These are phyloP conservation scores for Drosophila rellima DNA, from an alignment of 2,888 invertebrate genomes.

Conservation along the genomic window DNA sequence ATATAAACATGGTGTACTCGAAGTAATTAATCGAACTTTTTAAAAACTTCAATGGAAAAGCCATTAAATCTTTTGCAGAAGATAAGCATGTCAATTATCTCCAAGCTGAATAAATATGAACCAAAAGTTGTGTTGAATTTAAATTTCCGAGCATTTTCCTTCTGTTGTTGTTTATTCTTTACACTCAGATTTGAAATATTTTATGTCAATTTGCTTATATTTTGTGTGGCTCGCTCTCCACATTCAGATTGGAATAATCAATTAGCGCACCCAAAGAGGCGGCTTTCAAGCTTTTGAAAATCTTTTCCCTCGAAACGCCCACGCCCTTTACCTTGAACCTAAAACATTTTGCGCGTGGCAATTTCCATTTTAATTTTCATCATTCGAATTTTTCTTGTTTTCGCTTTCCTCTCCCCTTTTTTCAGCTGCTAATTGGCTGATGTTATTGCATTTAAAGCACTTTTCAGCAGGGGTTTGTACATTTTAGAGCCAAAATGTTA, in stretches of 20 bases:
- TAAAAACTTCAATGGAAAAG: constrained; percentile 11
- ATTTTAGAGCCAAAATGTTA: constrained; percentile 20
- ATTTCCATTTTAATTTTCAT: constrained; percentile 65
- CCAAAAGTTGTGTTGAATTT: constrained; percentile 1
- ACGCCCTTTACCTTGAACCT: constrained; percentile 12
- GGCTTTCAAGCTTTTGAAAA: constrained; percentile 36
- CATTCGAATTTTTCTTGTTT: constrained; percentile 43
- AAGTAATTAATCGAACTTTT: constrained; percentile 2
- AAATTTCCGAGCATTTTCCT: constrained; percentile 10
- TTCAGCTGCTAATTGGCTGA: constrained; percentile 47
- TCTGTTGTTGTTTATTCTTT: constrained; percentile 22
- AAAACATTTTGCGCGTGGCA: constrained; percentile 57
- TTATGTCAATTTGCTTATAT: constrained; percentile 16
- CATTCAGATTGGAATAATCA: constrained; percentile 54
- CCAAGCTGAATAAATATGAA: background rate
- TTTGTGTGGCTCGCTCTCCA: constrained; percentile 6
- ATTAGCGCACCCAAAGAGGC: constrained; percentile 55
- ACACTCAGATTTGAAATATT: constrained; percentile 18
- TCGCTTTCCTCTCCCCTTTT: background rate
- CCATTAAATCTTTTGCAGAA: constrained; percentile 7
- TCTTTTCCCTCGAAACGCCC: constrained; percentile 32
- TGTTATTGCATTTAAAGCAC: constrained; percentile 27
- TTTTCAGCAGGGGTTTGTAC: constrained; percentile 8
- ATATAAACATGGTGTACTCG: background rate
- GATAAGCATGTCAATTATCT: constrained; percentile 6